Evolutionary conservation across 2,113 vertebrate species (phyloP).

Genomic region (Xerus inauris): DNA sequence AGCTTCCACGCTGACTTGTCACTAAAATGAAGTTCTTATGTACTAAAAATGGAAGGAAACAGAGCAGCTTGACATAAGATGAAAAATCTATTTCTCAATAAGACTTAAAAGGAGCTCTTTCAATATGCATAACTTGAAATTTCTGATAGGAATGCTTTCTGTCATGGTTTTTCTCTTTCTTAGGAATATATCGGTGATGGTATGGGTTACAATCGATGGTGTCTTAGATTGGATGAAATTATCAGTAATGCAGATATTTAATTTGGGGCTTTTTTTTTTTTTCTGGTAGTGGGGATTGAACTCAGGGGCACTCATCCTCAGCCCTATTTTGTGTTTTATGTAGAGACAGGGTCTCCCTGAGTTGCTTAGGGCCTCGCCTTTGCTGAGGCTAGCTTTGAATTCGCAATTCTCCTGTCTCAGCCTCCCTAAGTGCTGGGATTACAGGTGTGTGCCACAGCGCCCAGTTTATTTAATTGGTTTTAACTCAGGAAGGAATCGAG

Average conservation of each 20-base stretch:
- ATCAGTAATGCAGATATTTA: neutral
- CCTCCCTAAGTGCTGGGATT: too few species aligned
- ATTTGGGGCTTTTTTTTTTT: neutral
- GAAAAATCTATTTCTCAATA: neutral
- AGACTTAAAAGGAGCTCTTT: constrained; percentile 34
- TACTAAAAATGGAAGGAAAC: neutral
- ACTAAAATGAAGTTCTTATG: too few species aligned
- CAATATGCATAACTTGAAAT: neutral
- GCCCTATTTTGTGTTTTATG: too few species aligned
- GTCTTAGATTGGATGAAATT: neutral
- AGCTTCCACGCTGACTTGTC: neutral
- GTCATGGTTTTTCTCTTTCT: neutral
- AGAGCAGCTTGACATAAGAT: neutral
- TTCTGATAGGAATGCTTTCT: neutral
- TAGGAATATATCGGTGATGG: neutral
- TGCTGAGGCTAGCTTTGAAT: too few species aligned
- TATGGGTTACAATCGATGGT: neutral
- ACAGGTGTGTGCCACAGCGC: too few species aligned
- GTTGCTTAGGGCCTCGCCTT: too few species aligned
- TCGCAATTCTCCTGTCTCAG: too few species aligned
- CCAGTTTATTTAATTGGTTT: neutral
- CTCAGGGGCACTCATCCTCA: too few species aligned
- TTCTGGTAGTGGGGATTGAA: too few species aligned
- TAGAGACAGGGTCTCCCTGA: too few species aligned
- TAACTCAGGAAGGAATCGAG: neutral